phyloP scores from a whole-genome alignment of 2,113 vertebrate species.

The Theristicus caerulescens region DNA sequence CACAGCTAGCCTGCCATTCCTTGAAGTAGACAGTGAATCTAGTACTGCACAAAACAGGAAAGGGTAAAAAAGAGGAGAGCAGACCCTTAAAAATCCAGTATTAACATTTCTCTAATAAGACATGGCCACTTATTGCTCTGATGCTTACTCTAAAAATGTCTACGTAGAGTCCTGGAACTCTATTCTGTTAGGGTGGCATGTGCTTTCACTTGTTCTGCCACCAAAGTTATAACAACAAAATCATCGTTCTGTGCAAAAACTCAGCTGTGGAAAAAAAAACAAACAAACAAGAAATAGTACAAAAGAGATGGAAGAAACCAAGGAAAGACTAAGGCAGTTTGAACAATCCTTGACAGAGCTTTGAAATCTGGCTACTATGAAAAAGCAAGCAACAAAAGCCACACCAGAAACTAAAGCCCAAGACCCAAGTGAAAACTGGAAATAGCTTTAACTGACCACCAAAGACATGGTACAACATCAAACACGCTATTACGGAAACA shows the following conservation, averaged over 20 bases:
- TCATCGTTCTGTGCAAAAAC: not conserved
- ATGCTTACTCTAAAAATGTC: not conserved
- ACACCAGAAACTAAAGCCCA: not conserved
- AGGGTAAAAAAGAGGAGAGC: not conserved
- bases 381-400: not conserved
- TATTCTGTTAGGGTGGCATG: not conserved
- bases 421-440: not conserved
- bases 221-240: not conserved
- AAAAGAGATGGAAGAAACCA: not conserved
- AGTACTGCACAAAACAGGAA: not conserved
- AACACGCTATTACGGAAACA: not conserved
- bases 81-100: not conserved
- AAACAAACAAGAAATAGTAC: not conserved
- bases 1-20: not conserved
- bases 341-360: not conserved
- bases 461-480: not conserved
- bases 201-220: not conserved
- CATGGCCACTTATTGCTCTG: not conserved
- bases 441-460: not conserved
- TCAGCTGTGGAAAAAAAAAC: not conserved
- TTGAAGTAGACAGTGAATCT: not conserved
- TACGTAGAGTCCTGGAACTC: not conserved
- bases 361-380: not conserved
- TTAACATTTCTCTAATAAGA: not conserved
- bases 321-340: not conserved